Percentiles rank a stretch among this genome's conserved stretches.
Evolutionary conservation across 2,888 invertebrate species (phyloP).

Genomic region (Doris montereyensis): DNA sequence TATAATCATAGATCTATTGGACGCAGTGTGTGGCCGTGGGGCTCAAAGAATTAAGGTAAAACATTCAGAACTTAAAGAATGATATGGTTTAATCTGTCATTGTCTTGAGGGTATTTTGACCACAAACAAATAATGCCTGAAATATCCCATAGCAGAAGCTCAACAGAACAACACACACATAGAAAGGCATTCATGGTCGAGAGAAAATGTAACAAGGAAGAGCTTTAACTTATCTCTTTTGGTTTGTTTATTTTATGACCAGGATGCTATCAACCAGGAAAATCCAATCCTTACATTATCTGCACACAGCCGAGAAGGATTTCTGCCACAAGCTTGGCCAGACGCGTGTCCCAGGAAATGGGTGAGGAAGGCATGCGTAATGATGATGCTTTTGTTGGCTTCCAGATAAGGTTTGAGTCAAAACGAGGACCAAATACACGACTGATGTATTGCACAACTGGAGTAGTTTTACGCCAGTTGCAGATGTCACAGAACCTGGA

Average conservation of each 20-base stretch:
- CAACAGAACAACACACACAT: too few species aligned
- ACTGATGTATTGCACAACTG: conserved; percentile 87
- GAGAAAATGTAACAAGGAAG: too few species aligned
- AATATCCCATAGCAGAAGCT: too few species aligned
- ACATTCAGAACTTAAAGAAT: too few species aligned
- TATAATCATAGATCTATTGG: too few species aligned
- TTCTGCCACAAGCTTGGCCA: conserved; percentile 67
- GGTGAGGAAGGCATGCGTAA: conserved; percentile 59
- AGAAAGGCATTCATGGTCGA: too few species aligned
- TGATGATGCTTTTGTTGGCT: conserved; percentile 59
- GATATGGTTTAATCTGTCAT: too few species aligned
- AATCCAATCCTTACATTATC: conserved; percentile 61
- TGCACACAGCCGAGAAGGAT: conserved; percentile 70
- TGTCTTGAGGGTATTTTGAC: too few species aligned
- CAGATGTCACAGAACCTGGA: conserved; percentile 77
- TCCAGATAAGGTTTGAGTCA: conserved; percentile 67
- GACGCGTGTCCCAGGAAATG: conserved; percentile 67
- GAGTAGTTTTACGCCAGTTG: conserved; percentile 86
- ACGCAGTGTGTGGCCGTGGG: too few species aligned
- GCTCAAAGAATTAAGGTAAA: too few species aligned
- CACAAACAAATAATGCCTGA: too few species aligned
- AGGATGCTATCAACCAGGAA: too few species aligned
- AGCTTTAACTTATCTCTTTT: conserved; percentile 36
- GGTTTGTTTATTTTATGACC: conserved; percentile 49
- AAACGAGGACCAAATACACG: conserved; percentile 57